Evolutionary conservation across 2,797 vertebrate genomes (phyloP).

Genomic region (Myotis pilosus): DNA sequence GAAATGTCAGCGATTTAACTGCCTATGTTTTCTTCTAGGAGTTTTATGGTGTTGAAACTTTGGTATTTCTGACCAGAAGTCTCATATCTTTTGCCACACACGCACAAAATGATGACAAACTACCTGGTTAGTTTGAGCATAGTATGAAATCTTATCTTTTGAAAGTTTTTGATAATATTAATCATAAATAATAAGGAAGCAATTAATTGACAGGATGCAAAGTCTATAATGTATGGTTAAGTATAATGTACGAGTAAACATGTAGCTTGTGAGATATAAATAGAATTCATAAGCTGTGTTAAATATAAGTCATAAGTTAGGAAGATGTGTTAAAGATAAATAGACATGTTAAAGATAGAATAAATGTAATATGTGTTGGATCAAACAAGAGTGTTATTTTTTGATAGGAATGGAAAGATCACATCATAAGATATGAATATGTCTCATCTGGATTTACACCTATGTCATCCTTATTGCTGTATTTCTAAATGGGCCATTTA

Average conservation of each 20-base stretch:
- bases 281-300: background rate
- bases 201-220: background rate
- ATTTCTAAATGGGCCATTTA: background rate
- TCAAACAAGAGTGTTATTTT: background rate
- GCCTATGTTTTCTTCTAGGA: too few relatives aligned
- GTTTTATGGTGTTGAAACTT: too few relatives aligned
- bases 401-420: background rate
- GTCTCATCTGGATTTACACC: background rate
- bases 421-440: background rate
- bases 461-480: background rate
- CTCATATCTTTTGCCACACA: too few relatives aligned
- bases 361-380: background rate
- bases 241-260: background rate
- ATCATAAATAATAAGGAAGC: background rate
- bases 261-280: background rate
- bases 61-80: too few relatives aligned
- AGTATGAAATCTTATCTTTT: background rate
- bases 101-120: too few relatives aligned
- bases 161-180: slow-evolving; percentile 4
- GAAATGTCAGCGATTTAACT: too few relatives aligned
- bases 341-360: background rate
- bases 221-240: background rate
- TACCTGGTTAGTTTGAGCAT: background rate
- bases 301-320: background rate
- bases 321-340: background rate